These are phyloP conservation scores for Falcunculus frontatus DNA, from an alignment of 2,113 vertebrate genomes.

Conservation along the genomic window DNA sequence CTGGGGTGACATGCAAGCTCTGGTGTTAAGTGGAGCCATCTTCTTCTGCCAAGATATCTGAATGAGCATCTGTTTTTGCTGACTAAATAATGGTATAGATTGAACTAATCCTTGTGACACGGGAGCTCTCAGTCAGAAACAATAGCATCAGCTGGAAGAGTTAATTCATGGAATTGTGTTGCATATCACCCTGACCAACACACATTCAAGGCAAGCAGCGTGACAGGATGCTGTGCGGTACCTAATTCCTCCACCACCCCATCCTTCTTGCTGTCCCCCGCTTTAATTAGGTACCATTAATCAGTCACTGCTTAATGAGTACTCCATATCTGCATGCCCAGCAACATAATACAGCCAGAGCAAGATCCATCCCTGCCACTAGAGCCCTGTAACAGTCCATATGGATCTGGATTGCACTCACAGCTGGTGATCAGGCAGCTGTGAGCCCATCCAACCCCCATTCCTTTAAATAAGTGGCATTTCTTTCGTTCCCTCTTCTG, in stretches of 20 bases:
- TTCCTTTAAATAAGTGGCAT: not conserved
- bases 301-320: not conserved
- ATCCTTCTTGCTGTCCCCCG: not conserved
- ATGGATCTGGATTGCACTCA: not conserved
- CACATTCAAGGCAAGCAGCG: not conserved
- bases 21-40: not conserved
- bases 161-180: not conserved
- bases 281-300: not conserved
- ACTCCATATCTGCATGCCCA: not conserved
- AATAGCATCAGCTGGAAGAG: constrained; percentile 15
- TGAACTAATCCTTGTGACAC: not conserved
- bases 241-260: not conserved
- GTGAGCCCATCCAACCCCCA: not conserved
- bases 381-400: not conserved
- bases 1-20: not conserved
- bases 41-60: not conserved
- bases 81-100: not conserved
- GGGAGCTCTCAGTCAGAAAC: not conserved
- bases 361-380: not conserved
- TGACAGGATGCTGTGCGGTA: not conserved
- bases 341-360: not conserved
- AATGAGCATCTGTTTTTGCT: not conserved
- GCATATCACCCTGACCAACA: not conserved
- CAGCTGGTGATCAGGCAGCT: not conserved
- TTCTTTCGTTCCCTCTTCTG: not conserved